These are phyloP conservation scores for Lycia hirtaria DNA, from an alignment of 2,888 invertebrate species.

Conservation along the genomic window DNA sequence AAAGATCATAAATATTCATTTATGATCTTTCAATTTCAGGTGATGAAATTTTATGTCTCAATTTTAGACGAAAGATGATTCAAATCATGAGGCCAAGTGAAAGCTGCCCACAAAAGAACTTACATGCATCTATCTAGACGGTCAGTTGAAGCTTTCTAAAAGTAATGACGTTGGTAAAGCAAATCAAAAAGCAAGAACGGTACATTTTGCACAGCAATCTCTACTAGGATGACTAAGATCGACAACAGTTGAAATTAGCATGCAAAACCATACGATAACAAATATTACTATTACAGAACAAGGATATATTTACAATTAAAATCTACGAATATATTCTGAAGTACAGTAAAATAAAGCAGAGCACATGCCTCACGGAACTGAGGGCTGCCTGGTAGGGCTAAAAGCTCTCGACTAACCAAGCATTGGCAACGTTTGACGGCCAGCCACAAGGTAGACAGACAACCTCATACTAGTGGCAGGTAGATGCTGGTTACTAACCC, in stretches of 20 bases:
- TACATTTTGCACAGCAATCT: neutral
- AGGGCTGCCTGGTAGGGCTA: too few relatives aligned
- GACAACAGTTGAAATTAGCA: slow-evolving; percentile 17
- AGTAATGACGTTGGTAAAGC: neutral
- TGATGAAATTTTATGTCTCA: slow-evolving; percentile 13
- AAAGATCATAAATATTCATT: slow-evolving; percentile 1
- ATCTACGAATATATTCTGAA: too few relatives aligned
- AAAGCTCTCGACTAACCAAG: too few relatives aligned
- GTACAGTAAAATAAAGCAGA: too few relatives aligned
- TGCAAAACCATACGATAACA: slow-evolving; percentile 7
- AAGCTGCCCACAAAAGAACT: neutral
- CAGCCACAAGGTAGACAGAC: too few relatives aligned
- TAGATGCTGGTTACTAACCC: too few relatives aligned
- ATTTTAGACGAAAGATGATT: neutral
- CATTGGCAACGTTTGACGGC: too few relatives aligned
- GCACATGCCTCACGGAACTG: too few relatives aligned
- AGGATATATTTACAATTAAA: neutral
- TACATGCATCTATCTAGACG: neutral
- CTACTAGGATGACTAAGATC: neutral
- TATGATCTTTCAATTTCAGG: neutral
- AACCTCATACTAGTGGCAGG: too few relatives aligned
- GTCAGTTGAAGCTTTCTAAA: slow-evolving; percentile 7
- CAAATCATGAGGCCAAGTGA: neutral
- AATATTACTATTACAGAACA: neutral
- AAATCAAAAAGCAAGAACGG: slow-evolving; percentile 7